Evolutionary conservation across 2,797 vertebrate genomes (phyloP), one percentile per base, ranked within the genome.

Genomic region (Agapornis canus): DNA sequence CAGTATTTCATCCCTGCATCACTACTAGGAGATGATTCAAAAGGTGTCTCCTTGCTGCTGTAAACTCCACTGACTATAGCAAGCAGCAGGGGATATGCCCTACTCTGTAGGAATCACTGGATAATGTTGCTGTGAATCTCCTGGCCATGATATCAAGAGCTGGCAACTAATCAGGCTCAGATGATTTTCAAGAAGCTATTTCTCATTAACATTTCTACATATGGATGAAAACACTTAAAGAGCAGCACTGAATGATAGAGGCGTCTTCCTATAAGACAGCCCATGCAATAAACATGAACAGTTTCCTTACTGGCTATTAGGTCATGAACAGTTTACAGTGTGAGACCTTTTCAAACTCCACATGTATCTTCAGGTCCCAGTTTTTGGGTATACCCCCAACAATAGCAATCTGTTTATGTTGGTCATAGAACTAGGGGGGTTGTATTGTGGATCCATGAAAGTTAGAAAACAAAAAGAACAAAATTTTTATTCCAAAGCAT

Each of bases 181-280:
- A 81, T 63, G 47, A 83, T 82, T 72, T 76, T 57, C 64, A 66
- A 40, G 6, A 20, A 73, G 35, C 1, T 65, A 51, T 65, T 85
- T 76, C 56, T 93, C 65, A 63, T 91, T 87, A 81, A 25, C n/a
- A 54, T 89, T 89, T 86, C 54, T 85, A 21, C 32, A 56, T 51
- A 75, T 7, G 29, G 72, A 78, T 25, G 76, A 51, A 82, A 91
- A 65, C 25, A 80, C 37, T 77, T 68, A 57, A 89, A 27, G 10
- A 82, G 42, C 43, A 90, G 23, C 39, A 29, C 25, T n/a, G 61
- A 60, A 47, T 69, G 35, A 39, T 80, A 39, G 25, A 81, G 20
- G 40, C 11, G 49, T 72, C 42, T 9, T 6, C 37, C 54, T 68
- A 2, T 26, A 43, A 69, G 52, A 71, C 40, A 89, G 9, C 14